Base-by-base conservation (phyloP, 64 coral and sea anemone genomes). In the Montipora foliosa region DNA sequence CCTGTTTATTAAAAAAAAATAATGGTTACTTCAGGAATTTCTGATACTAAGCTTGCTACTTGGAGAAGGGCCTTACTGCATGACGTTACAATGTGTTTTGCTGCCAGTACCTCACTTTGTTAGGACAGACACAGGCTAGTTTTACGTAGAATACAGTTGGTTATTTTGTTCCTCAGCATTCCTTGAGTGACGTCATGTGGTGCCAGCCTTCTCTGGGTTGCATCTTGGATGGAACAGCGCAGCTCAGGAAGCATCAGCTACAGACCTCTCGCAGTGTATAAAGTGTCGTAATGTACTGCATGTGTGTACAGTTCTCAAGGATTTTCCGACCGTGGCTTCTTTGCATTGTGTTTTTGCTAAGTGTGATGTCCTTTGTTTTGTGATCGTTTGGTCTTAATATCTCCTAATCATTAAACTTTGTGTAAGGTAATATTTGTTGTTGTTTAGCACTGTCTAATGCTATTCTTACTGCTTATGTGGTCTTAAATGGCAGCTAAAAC, bases 111-210 rank as follows among this genome's bases (percentile, higher is more conserved):
- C 19, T 11, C 0, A 0, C 49, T 13, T n/a, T 78, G 12, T 49
- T 17, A 8, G 47, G 17, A 6, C 48, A 13, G 61, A 51, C 44
- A 71, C 44, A n/a, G 71, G 12, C 67, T 46, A 17, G 62, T 50
- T 66, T 44, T 44, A 50, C 13, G 11, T 7, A 72, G 37, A 66
- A 14, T 16, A 72, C 66, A 66, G 82, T 48, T 68, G 68, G 82
- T 86, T 16, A 68, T 49, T 86, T 70, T 71, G 17, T n/a, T 71
- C 17, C 82, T 46, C 62, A 49, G 82, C 82, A 0, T 69, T 46
- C 44, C 45, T 86, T 44, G 60, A 84, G 82, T 86, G 82, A 86
- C 82, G 82, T 86, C 82, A 86, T 86, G 82, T 86, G 82, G 82
- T 86, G 49, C 66, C 76, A 7, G 44, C 47, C 82, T 86, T 86